Conservation (phyloP, 2,113 vertebrate species). For the Zosterops borbonicus region DNA sequence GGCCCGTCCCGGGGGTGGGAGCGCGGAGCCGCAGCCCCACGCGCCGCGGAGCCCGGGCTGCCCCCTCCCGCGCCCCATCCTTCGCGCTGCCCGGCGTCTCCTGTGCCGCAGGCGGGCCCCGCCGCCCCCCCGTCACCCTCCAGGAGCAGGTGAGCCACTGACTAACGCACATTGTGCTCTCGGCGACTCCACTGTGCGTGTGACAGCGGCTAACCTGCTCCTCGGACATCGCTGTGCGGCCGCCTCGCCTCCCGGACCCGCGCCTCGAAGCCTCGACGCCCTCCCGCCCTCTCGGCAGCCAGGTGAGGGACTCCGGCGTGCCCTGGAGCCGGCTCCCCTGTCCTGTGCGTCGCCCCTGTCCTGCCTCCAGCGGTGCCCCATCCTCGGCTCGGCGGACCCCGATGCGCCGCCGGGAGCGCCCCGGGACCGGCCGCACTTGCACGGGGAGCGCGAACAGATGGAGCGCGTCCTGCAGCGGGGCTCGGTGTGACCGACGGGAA, state of each 20-base stretch:
- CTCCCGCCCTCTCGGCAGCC: background rate
- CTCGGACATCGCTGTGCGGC: slow-evolving; percentile 79
- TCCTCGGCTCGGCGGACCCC: background rate
- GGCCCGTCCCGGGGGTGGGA: too few species aligned
- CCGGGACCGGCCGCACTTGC: background rate
- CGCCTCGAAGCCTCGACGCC: background rate
- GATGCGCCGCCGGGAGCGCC: background rate
- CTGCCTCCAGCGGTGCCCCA: background rate
- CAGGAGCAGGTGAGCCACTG: slow-evolving; percentile 99
- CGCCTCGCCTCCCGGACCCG: background rate
- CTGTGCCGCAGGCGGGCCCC: background rate
- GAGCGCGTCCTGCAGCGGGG: background rate
- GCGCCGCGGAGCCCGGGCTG: too few species aligned
- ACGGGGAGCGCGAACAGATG: fast-evolving
- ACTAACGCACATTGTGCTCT: slow-evolving; percentile 99
- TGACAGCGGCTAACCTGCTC: slow-evolving; percentile 99
- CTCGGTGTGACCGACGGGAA: background rate
- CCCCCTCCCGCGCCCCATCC: too few species aligned
- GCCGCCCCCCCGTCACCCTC: slow-evolving; percentile 63
- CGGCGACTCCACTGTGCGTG: slow-evolving; percentile 97
- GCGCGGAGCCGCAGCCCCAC: too few species aligned
- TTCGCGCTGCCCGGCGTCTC: background rate
- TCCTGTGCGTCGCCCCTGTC: fast-evolving
- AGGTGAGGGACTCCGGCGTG: background rate
- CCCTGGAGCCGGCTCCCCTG: fast-evolving